Conservation (phyloP, 1,140 invertebrate species). For the Aphelenchoides avenae region DNA sequence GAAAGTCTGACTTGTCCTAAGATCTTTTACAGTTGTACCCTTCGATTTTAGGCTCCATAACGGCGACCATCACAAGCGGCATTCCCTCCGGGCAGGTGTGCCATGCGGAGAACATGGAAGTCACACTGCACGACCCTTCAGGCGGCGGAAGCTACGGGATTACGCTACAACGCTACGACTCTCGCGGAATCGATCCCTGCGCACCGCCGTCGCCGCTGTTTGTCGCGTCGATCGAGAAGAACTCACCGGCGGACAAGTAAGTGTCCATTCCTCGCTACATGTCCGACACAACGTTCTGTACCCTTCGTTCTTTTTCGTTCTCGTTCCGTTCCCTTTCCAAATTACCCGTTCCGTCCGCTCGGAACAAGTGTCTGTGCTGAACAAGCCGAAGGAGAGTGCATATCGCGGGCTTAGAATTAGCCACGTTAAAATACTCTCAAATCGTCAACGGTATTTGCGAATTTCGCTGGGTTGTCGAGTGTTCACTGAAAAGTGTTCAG, state of each 20-base stretch:
- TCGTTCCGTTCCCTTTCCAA: too few species aligned
- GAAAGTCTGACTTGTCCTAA: too few species aligned
- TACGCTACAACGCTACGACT: slow-evolving; percentile 60
- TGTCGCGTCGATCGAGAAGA: slow-evolving; percentile 68
- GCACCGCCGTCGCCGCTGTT: slow-evolving; percentile 59
- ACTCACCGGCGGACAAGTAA: slow-evolving; percentile 73
- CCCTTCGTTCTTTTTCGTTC: slow-evolving; percentile 1
- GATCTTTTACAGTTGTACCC: too few species aligned
- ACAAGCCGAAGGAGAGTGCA: too few species aligned
- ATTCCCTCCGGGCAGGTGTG: slow-evolving; percentile 64
- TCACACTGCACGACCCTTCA: slow-evolving; percentile 66
- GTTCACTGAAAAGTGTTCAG: too few species aligned
- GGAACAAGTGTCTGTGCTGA: too few species aligned
- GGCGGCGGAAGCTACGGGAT: slow-evolving; percentile 62
- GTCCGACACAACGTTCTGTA: slow-evolving; percentile 1
- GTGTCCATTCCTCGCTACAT: slow-evolving; percentile 16
- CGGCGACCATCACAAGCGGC: slow-evolving; percentile 51
- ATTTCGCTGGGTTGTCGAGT: too few species aligned
- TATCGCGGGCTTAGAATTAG: too few species aligned
- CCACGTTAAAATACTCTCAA: too few species aligned
- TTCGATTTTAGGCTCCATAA: slow-evolving; percentile 40
- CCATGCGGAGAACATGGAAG: slow-evolving; percentile 68
- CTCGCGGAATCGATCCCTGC: too few species aligned
- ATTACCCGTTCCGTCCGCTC: too few species aligned
- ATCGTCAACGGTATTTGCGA: too few species aligned